phyloP scores from a whole-genome alignment of 2,888 invertebrate species.

The Drosophila macrospina region DNA sequence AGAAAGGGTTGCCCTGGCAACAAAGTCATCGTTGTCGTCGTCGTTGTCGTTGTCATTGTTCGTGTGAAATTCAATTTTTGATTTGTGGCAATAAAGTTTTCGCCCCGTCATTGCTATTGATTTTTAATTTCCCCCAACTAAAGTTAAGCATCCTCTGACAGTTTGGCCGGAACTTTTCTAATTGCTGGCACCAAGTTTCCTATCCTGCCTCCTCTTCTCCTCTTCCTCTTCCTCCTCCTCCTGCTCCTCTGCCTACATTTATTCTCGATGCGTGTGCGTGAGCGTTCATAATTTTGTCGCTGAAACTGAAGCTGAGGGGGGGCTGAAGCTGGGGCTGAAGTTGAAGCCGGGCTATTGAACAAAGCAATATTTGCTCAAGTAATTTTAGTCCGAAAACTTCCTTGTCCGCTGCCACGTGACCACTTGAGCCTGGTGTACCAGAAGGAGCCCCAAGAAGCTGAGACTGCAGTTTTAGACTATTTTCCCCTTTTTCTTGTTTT shows the following conservation, averaged over 20 bases:
- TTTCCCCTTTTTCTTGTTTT: background rate
- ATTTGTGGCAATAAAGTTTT: constrained; percentile 62
- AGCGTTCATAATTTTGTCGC: constrained; percentile 69
- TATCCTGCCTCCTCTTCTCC: background rate
- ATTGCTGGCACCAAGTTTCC: constrained; percentile 68
- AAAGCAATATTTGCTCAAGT: constrained; percentile 75
- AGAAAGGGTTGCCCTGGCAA: constrained; percentile 34
- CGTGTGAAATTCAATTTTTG: constrained; percentile 65
- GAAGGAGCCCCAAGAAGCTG: constrained; percentile 41
- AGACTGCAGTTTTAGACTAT: constrained; percentile 49
- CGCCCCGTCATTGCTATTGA: constrained; percentile 62
- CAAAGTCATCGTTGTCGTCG: too few species aligned
- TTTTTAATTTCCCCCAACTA: constrained; percentile 56
- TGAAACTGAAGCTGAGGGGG: constrained; percentile 22
- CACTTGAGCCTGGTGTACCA: constrained; percentile 44
- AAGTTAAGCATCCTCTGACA: constrained; percentile 61
- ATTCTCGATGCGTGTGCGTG: constrained; percentile 28
- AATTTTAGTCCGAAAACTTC: constrained; percentile 63
- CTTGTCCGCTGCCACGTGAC: constrained; percentile 54
- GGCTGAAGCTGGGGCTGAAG: background rate
- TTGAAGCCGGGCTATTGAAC: constrained; percentile 57
- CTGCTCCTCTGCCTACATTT: background rate
- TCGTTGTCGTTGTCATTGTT: constrained; percentile 58
- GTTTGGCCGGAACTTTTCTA: constrained; percentile 75
- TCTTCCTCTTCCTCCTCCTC: too few species aligned